A percentile compares a stretch with the other conserved stretches of the same genome.
Evolutionary conservation across 1,140 invertebrate species (phyloP).

Genomic region (Leguminivora glycinivorella): DNA sequence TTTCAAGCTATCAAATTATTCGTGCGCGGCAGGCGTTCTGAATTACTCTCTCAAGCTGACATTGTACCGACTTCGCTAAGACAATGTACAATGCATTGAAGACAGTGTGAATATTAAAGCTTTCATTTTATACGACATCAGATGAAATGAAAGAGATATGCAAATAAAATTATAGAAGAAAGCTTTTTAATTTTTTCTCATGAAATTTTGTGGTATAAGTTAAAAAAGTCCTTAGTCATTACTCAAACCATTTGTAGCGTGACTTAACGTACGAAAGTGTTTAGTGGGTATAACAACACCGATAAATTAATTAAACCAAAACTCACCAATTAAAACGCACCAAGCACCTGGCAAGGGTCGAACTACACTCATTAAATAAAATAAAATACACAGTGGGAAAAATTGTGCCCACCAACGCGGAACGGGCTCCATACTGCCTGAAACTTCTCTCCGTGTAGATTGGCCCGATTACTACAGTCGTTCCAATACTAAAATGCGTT

Average conservation of each 20-base stretch:
- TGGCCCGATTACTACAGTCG: constrained; percentile 48
- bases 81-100: constrained; percentile 12
- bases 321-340: constrained; percentile 44
- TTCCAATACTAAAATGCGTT: background rate
- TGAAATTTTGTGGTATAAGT: background rate
- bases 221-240: background rate
- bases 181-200: background rate
- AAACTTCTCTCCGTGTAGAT: constrained; percentile 56
- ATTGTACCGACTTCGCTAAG: constrained; percentile 14
- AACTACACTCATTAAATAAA: constrained; percentile 48
- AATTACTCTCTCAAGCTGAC: background rate
- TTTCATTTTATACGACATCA: background rate
- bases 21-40: background rate
- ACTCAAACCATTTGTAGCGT: background rate
- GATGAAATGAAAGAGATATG: background rate
- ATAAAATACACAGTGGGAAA: constrained; percentile 63
- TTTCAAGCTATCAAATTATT: background rate
- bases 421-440: constrained; percentile 63
- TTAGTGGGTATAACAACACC: background rate
- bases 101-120: constrained; percentile 11
- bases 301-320: constrained; percentile 29
- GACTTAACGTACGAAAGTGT: background rate
- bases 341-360: constrained; percentile 46
- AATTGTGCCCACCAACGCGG: constrained; percentile 56
- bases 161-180: background rate